Base-by-base conservation (phyloP, 1,140 invertebrate genomes). In the Gonatopus flavifemur region DNA sequence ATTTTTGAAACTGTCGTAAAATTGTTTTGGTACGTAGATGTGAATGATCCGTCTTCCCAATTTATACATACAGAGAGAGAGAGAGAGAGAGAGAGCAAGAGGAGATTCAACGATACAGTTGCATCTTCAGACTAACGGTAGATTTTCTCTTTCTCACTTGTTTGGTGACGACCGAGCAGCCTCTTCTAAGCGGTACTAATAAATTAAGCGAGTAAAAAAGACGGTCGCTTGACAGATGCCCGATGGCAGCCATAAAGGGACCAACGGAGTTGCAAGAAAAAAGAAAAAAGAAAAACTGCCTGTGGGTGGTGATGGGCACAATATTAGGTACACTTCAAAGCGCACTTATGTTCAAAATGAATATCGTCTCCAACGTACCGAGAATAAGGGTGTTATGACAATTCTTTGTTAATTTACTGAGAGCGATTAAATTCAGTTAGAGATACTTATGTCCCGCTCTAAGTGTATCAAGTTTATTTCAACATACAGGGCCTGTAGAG, bases 151-250 rank as follows among this genome's bases (percentile, higher is more conserved):
- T 31, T 37, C 31, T 38, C 18, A 49, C 15, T 21, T 24, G 9
- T 16, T 47, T 12, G n/a, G n/a, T n/a, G n/a, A n/a, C n/a, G n/a
- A n/a, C n/a, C n/a, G n/a, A n/a, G n/a, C n/a, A n/a, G 20, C 35
- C 28, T 49, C 59, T 61, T 66, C 65, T 62, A 59, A 63, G 64
- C 61, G 64, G 52, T 50, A 56, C 64, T 68, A 72, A 77, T 77
- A 77, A 77, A 77, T 77, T 76, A 69, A 58, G 59, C 55, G 64
- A 64, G 63, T n/a, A 69, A 71, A 74, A 74, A 76, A 75, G 64
- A 73, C 67, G 67, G 60, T 61, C 58, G 64, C 61, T 57, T 69
- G 74, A 75, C 72, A 71, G 69, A 75, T 72, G 71, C 66, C 66
- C 67, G 69, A 75, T 72, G 70, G 59, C 57, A 69, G 67, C 60